Evolutionary conservation across 2,888 invertebrate species (phyloP), one percentile per base, ranked within the genome.

Genomic region (Agrilus cyanescens): DNA sequence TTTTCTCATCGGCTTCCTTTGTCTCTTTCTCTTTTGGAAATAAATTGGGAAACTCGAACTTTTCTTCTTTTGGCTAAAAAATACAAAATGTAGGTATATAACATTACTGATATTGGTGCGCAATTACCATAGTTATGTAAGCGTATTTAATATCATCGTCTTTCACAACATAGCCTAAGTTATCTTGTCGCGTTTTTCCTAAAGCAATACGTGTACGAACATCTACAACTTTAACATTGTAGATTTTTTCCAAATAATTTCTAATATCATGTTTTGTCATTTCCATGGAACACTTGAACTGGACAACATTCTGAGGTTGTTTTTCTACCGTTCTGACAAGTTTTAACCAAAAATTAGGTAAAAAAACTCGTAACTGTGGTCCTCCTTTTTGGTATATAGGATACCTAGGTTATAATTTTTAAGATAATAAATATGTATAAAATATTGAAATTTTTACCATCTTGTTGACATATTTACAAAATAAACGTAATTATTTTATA

Each of bases 301-400:
- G 77, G 0, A 93, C 87, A 32, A 84, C 67, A 70, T 96, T 90
- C 37, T 78, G 72, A 3, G 88, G 87, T 52, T 82, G 77, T 29
- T 73, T 72, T 14, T 71, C 66, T 4, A 62, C 57, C 1, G 89
- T 81, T 41, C 79, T 74, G 1, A 96, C 76, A 13, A 96, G 58
- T 69, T 95, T 96, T 82, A 98, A 80, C 91, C 93, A 97, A 68
- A 97, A 97, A 64, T 96, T 91, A 1, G 97, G 96, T 29, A 98
- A 69, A 65, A 91, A 94, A 8, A 96, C 75, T 45, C 96, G 72
- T 29, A 90, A 68, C 61, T 96, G 96, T n/a, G 97, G 96, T 64
- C 89, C 88, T 12, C 96, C 96, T 62, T 76, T 79, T 66, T 85
- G 85, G 66, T 88, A 95, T 30, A 93, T 59, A 2, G 94, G 95